phyloP scores from a whole-genome alignment of 2,888 invertebrate species.

The Chromoteleia sp. region DNA sequence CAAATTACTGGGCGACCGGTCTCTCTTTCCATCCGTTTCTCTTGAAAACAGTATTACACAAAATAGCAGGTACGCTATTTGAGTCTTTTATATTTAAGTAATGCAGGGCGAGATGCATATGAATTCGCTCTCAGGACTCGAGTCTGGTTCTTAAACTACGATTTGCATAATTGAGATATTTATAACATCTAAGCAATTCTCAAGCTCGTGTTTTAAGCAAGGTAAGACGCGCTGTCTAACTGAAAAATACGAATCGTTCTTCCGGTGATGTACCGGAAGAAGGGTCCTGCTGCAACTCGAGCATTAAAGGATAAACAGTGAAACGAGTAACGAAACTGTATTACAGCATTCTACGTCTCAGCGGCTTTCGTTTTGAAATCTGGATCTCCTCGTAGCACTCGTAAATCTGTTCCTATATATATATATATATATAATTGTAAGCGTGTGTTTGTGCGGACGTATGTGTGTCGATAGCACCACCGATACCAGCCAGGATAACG shows the following conservation, averaged over 20 bases:
- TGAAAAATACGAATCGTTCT: constrained; percentile 44
- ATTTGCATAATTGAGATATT: constrained; percentile 58
- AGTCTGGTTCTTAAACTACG: constrained; percentile 20
- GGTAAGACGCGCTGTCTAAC: background rate
- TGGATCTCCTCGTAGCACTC: constrained; percentile 23
- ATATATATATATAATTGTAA: constrained; percentile 27
- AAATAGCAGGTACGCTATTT: constrained; percentile 35
- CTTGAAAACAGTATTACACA: background rate
- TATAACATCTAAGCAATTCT: constrained; percentile 47
- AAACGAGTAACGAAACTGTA: constrained; percentile 42
- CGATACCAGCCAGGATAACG: constrained; percentile 41
- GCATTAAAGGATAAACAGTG: constrained; percentile 62
- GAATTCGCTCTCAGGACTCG: constrained; percentile 1
- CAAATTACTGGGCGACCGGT: constrained; percentile 15
- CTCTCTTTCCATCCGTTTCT: background rate
- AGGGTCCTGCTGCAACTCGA: constrained; percentile 24
- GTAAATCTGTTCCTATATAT: constrained; percentile 43
- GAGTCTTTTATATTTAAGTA: constrained; percentile 26
- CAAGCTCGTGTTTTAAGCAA: constrained; percentile 16
- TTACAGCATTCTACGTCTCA: constrained; percentile 42
- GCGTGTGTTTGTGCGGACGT: background rate
- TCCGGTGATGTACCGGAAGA: constrained; percentile 39
- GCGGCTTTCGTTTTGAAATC: constrained; percentile 44
- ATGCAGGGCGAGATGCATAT: background rate
- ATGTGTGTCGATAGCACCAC: constrained; percentile 54